Conservation (phyloP, 2,113 vertebrate species). For the Ariopsis seemanni region DNA sequence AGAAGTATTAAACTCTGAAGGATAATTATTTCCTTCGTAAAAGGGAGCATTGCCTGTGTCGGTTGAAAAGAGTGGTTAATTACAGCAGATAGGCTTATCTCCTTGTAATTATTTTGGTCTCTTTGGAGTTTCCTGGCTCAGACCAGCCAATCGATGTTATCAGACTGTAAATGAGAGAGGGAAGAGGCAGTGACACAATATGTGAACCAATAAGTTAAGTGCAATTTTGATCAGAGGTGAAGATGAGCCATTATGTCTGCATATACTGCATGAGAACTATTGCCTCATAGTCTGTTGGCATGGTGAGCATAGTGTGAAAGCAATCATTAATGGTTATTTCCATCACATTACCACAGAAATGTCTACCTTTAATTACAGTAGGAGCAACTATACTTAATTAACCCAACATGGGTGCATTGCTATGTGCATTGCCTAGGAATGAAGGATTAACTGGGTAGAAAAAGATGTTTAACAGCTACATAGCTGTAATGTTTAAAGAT, state of each 20-base stretch:
- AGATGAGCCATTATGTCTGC: conserved; percentile 38
- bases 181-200: conserved; percentile 55
- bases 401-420: conserved; percentile 28
- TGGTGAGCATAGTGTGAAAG: conserved; percentile 31
- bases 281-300: conserved; percentile 34
- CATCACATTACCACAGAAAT: conserved; percentile 44
- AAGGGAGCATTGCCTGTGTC: conserved; percentile 59
- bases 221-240: conserved; percentile 48
- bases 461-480: conserved; percentile 4
- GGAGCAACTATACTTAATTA: conserved; percentile 43
- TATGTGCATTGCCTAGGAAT: conserved; percentile 12
- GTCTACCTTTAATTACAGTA: conserved; percentile 36
- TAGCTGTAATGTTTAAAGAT: neutral
- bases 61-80: conserved; percentile 76
- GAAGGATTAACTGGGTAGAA: neutral
- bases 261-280: conserved; percentile 23
- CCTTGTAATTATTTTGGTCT: conserved; percentile 71
- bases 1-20: conserved; percentile 75
- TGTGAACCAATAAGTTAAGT: conserved; percentile 52
- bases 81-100: conserved; percentile 82
- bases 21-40: conserved; percentile 82
- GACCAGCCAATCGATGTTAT: conserved; percentile 70
- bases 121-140: conserved; percentile 65
- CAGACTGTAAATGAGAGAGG: conserved; percentile 54
- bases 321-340: conserved; percentile 44